phyloP scores from a whole-genome alignment of 2,888 invertebrate species.

The Epinotia bilunana region DNA sequence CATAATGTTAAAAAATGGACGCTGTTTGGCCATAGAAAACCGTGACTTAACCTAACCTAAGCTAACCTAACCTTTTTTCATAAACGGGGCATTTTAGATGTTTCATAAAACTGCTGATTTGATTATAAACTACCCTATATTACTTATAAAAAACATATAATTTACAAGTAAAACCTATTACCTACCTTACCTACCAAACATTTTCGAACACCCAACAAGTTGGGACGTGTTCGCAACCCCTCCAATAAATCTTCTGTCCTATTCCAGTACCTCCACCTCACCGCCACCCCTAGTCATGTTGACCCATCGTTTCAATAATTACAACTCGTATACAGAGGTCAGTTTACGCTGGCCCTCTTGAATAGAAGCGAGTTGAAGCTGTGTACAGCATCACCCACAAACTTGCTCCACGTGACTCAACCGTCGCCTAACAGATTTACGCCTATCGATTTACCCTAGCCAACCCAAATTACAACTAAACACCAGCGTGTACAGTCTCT shows the following conservation, averaged over 20 bases:
- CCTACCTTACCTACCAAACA: background rate
- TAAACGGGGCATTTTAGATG: no score
- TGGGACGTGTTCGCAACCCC: background rate
- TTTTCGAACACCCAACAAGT: background rate
- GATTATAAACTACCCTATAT: no score
- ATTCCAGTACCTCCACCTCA: no score
- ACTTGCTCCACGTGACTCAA: conserved; percentile 13
- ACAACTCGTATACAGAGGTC: no score
- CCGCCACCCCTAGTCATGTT: no score
- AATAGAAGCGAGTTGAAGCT: no score
- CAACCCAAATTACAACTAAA: conserved; percentile 8
- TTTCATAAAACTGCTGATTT: no score
- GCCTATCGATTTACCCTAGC: conserved; percentile 12
- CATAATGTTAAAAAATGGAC: no score
- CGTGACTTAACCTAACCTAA: no score
- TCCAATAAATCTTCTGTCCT: background rate
- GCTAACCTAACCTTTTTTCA: background rate
- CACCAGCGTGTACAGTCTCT: background rate
- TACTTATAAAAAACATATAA: no score
- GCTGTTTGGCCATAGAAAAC: background rate
- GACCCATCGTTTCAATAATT: no score
- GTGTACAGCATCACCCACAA: background rate
- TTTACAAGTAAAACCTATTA: background rate
- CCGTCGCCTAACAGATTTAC: conserved; percentile 8
- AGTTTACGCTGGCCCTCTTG: no score